Evolutionary conservation across 2,113 vertebrate species (phyloP), one percentile per base, ranked within the genome.

Genomic region (Larimichthys polyactis): DNA sequence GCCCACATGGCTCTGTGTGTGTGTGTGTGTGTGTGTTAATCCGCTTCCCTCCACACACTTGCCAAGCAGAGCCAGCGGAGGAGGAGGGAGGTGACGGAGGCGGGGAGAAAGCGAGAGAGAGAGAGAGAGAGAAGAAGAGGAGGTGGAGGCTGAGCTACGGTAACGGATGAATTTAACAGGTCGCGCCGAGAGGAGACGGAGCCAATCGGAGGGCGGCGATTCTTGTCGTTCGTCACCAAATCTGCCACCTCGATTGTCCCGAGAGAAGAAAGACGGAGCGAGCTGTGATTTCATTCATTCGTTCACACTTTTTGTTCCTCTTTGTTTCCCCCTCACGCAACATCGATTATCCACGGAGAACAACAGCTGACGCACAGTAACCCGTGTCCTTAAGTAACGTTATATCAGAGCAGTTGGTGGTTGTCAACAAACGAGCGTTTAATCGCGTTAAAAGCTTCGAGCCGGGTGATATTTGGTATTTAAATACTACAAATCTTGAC

Each of bases 111-210:
- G 43, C 32, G 16, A 40, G 29, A 54, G 60, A 15, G 36, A 43
- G 32, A 66, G 27, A 36, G 32, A 29, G 29, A 29, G 32, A 36
- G 32, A 75, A 52, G 24, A 20, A 60, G 64, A 20, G 17, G 44
- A 40, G 24, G 75, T 1, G 48, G 75, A 48, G 79, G 67, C 16
- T 48, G 64, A 4, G 82, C 54, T 40, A 72, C 83, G 32, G 71
- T 27, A 79, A 85, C 55, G 84, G 78, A 78, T 81, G 82, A 89
- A 91, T 91, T 88, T 90, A 90, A 91, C 91, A 85, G 90, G 91
- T 89, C 88, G 84, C 89, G 78, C 54, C 74, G 72, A 83, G 77
- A 85, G 74, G 63, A 68, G 71, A 73, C 29, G 0, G 54, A 85
- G 66, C 90, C 92, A 92, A 92, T 92, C 76, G 62, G 68, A 75